These are phyloP conservation scores for Lordiphosa andalusiaca DNA, from an alignment of 2,888 invertebrate species.

Conservation along the genomic window DNA sequence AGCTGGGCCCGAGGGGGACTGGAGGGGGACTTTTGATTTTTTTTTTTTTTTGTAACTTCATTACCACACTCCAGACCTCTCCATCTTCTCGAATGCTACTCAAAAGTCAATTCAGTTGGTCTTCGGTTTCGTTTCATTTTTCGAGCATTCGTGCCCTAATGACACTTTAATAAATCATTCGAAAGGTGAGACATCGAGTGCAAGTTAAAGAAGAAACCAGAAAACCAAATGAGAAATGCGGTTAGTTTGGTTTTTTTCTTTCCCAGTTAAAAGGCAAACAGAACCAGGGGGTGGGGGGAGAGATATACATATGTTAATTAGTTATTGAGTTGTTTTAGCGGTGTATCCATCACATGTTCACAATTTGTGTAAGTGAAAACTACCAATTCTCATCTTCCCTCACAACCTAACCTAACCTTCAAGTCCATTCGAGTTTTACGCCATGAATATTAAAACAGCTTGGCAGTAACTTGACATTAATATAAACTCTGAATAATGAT, in stretches of 20 bases:
- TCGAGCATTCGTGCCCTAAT: conserved; percentile 75
- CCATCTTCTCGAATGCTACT: conserved; percentile 41
- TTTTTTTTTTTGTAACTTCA: conserved; percentile 67
- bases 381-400: no score
- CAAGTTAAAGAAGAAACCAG: conserved; percentile 62
- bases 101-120: conserved; percentile 42
- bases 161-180: conserved; percentile 79
- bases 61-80: conserved; percentile 66
- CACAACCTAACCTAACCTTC: no score
- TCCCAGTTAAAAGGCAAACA: conserved; percentile 3
- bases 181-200: conserved; percentile 78
- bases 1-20: background rate
- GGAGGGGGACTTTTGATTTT: conserved; percentile 36
- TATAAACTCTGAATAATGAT: no score
- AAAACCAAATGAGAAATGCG: conserved; percentile 64
- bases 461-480: no score
- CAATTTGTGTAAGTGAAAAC: no score
- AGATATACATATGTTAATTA: no score
- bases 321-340: no score
- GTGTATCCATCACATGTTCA: no score
- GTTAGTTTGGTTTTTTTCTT: conserved; percentile 35
- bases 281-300: conserved; percentile 14
- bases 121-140: conserved; percentile 72
- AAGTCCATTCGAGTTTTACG: no score
- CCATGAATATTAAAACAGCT: no score